Percentiles rank a stretch among this genome's conserved stretches.
These are phyloP conservation scores for Euclidia mi DNA, from an alignment of 2,888 invertebrate species.

Conservation along the genomic window DNA sequence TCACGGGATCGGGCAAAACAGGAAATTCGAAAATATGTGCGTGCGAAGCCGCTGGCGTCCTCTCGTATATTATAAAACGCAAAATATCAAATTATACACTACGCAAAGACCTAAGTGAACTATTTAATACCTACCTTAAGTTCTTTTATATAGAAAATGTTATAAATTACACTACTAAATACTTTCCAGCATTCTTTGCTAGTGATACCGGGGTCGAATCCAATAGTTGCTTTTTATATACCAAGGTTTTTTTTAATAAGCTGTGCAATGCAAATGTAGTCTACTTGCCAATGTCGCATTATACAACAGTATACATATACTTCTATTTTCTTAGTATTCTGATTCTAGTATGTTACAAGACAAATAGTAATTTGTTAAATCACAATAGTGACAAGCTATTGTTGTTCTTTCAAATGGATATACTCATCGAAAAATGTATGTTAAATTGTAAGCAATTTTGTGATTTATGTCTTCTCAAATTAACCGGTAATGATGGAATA, in stretches of 20 bases:
- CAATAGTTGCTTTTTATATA: slow-evolving; percentile 15
- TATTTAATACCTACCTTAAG: slow-evolving; percentile 1
- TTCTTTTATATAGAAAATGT: not conserved
- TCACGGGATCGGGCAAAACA: no score
- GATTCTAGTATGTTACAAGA: no score
- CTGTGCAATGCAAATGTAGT: slow-evolving; percentile 10
- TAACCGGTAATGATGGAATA: no score
- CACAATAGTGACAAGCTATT: not conserved
- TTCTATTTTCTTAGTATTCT: no score
- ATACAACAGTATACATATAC: not conserved
- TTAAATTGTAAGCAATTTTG: no score
- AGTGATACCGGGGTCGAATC: not conserved
- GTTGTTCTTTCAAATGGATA: not conserved
- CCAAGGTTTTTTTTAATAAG: slow-evolving; percentile 32
- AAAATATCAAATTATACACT: no score
- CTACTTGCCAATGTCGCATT: not conserved
- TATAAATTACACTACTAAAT: not conserved
- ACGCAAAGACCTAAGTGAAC: slow-evolving; percentile 2
- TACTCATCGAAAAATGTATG: no score
- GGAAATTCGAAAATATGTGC: no score
- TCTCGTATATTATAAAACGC: no score
- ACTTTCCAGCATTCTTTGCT: slow-evolving; percentile 2
- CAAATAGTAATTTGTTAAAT: slow-evolving; percentile 2
- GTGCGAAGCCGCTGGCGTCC: no score
- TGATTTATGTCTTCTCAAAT: no score